Conservation (phyloP, 2,113 vertebrate genomes). For the Calidris pygmaea region DNA sequence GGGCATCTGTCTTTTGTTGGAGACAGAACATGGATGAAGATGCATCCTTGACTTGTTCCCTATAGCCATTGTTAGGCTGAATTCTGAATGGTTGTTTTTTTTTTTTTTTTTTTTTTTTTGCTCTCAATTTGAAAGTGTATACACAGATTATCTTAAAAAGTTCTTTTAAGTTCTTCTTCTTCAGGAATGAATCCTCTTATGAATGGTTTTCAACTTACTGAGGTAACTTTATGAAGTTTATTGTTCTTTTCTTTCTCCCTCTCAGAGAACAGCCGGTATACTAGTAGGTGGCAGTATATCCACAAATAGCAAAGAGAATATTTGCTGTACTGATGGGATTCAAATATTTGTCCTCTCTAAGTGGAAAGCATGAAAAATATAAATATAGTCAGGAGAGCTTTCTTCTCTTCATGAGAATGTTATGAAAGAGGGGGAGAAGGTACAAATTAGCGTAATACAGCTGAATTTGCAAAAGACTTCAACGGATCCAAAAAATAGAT, state of each 20-base stretch:
- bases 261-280: not conserved
- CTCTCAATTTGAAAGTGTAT: not conserved
- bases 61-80: not conserved
- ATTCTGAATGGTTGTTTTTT: not conserved
- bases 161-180: not conserved
- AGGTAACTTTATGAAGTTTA: not conserved
- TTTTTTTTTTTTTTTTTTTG: not conserved
- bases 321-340: not conserved
- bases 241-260: not conserved
- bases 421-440: not conserved
- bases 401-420: not conserved
- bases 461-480: not conserved
- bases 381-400: not conserved
- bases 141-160: not conserved
- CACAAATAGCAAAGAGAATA: not conserved
- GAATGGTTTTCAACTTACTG: not conserved
- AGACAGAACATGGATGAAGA: not conserved
- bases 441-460: not conserved
- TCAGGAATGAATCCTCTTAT: not conserved
- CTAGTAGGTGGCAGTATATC: not conserved
- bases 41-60: not conserved
- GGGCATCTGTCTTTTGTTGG: not conserved
- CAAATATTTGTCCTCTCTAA: not conserved
- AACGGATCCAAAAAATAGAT: not conserved
- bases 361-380: not conserved